A percentile compares a stretch with the other conserved stretches of the same genome.
These are phyloP conservation scores for Papilio polyxenes DNA, from an alignment of 1,140 invertebrate genomes.

Conservation along the genomic window DNA sequence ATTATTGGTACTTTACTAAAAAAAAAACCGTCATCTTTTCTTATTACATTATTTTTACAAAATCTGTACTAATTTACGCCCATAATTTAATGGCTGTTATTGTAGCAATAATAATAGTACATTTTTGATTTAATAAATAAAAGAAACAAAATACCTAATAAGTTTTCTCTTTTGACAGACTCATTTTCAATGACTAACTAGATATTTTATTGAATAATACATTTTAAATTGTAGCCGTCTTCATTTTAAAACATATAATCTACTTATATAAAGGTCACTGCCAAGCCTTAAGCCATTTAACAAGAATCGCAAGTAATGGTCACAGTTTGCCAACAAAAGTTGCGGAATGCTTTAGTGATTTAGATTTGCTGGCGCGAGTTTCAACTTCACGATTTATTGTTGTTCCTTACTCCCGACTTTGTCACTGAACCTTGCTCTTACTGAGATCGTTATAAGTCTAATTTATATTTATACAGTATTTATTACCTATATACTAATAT, in stretches of 20 bases:
- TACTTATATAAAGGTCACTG: slow-evolving; percentile 10
- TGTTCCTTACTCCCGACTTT: background rate
- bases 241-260: background rate
- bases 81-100: too few species aligned
- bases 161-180: too few species aligned
- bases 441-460: background rate
- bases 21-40: too few species aligned
- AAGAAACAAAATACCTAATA: too few species aligned
- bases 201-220: too few species aligned
- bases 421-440: background rate
- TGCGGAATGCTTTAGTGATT: slow-evolving; percentile 28
- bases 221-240: background rate
- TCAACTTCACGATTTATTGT: slow-evolving; percentile 18
- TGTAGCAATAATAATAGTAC: too few species aligned
- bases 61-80: too few species aligned
- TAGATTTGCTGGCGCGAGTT: slow-evolving; percentile 24
- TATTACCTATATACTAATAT: background rate
- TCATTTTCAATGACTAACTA: too few species aligned
- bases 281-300: slow-evolving; percentile 6
- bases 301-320: slow-evolving; percentile 11
- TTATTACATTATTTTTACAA: too few species aligned
- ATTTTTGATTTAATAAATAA: too few species aligned
- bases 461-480: background rate
- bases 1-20: too few species aligned
- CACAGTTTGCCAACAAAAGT: slow-evolving; percentile 32